Evolutionary conservation across 1,140 invertebrate genomes (phyloP).

Genomic region (Maniola jurtina): DNA sequence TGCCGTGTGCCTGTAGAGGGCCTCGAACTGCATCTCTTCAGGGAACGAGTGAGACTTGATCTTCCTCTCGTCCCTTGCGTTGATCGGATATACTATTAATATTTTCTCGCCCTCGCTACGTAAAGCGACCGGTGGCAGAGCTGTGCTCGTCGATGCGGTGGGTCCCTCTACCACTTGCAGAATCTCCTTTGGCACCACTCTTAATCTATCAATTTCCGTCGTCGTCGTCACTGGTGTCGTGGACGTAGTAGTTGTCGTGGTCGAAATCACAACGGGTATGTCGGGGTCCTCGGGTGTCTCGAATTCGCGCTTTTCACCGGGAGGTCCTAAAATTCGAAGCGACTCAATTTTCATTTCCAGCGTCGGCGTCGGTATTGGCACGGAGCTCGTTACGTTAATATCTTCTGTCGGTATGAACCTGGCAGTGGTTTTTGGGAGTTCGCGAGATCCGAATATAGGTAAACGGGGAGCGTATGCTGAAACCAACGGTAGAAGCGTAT

Average conservation of each 20-base stretch:
- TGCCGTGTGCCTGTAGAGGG: conserved; percentile 66
- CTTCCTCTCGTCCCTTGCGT: conserved; percentile 71
- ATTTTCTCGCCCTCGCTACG: conserved; percentile 70
- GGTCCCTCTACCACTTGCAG: conserved; percentile 64
- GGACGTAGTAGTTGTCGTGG: conserved; percentile 52
- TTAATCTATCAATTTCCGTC: conserved; percentile 48
- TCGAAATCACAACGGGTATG: conserved; percentile 54
- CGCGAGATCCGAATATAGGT: conserved; percentile 78
- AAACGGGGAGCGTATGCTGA: conserved; percentile 87
- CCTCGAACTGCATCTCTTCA: conserved; percentile 74
- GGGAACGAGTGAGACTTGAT: conserved; percentile 72
- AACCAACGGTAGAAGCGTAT: conserved; percentile 85
- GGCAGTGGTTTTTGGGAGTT: conserved; percentile 57
- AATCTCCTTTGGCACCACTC: conserved; percentile 57
- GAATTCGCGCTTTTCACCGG: conserved; percentile 59
- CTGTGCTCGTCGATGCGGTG: conserved; percentile 59
- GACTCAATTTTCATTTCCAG: conserved; percentile 75
- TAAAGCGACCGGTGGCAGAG: conserved; percentile 66
- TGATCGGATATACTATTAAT: conserved; percentile 75
- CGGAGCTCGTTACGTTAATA: conserved; percentile 55
- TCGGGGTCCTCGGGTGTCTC: conserved; percentile 69
- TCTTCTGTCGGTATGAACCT: conserved; percentile 72
- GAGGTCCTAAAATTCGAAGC: conserved; percentile 64
- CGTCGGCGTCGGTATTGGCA: conserved; percentile 66
- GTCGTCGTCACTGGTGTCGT: conserved; percentile 43